Evolutionary conservation across 2,113 vertebrate species (phyloP), one percentile per base, ranked within the genome.

Genomic region (Rynchops niger): DNA sequence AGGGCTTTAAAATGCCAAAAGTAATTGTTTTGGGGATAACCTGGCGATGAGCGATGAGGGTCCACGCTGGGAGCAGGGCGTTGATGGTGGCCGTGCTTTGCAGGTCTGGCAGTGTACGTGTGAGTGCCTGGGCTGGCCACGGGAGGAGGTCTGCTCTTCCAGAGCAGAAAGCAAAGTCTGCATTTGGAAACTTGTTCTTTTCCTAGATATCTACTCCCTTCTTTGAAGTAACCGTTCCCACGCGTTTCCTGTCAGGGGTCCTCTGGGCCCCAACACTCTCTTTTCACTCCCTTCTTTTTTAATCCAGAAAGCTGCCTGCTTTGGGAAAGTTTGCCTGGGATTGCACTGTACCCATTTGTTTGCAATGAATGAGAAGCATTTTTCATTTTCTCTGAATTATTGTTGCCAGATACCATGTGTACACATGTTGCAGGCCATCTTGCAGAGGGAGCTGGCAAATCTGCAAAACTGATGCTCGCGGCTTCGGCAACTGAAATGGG

Each of bases 311-410:
- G n/a, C 66, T 91, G 84, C 74, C 85, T 91, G 70, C 70, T 91
- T 84, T 82, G 69, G 32, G 73, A 79, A 89, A 91, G 86, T 94
- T 91, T 95, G 76, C 49, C 70, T 85, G 89, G 50, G n/a, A 84
- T 91, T 82, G 58, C 78, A 89, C 91, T 95, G 88, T 94, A 89
- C 40, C 45, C 97, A 89, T 95, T 95, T 97, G 84, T 95, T 97
- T 88, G 95, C 91, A 95, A 87, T 94, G 95, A 97, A 97, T 95
- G 78, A 82, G 86, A 88, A 91, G 86, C 66, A 70, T 95, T 97
- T 97, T 97, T 96, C 91, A 94, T 96, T 94, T 97, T 96, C 4
- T 12, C 74, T 85, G 78, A 89, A 91, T 95, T 95, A 94, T 91
- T 91, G 29, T 90, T 97, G 95, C 96, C 91, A 95, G 93, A 96